Conservation (phyloP, 2,797 vertebrate genomes). For the Gastrophryne carolinensis region DNA sequence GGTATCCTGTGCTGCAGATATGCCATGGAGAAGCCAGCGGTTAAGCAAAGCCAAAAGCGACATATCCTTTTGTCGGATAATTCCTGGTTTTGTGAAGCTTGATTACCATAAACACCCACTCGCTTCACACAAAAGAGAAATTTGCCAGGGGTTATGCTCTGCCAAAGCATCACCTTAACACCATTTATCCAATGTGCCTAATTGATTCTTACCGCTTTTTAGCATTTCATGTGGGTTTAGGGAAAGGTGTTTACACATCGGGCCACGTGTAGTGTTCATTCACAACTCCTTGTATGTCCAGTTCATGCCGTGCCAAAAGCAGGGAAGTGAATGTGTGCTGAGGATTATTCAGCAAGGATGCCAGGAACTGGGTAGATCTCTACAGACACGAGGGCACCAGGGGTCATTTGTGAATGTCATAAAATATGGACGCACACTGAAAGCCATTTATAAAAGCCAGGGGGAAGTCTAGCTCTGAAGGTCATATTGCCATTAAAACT, state of each 20-base stretch:
- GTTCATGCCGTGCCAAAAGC: background rate
- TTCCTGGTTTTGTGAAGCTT: background rate
- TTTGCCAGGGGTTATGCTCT: background rate
- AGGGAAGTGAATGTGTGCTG: background rate
- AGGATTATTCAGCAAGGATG: background rate
- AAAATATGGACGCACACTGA: background rate
- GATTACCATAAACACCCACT: conserved; percentile 5
- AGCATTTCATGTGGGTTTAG: background rate
- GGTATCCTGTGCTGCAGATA: background rate
- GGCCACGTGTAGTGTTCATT: background rate
- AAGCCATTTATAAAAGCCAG: background rate
- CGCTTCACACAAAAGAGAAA: conserved; percentile 1
- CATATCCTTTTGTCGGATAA: background rate
- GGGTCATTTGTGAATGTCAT: background rate
- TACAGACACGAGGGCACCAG: background rate
- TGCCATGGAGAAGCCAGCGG: background rate
- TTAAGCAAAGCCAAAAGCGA: background rate
- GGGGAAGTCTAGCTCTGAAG: background rate
- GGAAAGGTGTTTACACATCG: background rate
- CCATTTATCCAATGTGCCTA: background rate
- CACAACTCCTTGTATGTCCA: background rate
- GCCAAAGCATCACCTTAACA: background rate
- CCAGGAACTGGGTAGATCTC: background rate
- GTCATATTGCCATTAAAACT: background rate
- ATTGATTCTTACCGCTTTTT: background rate